Evolutionary conservation across 1,140 invertebrate species (phyloP).

Genomic region (Trypoxylus dichotomus): DNA sequence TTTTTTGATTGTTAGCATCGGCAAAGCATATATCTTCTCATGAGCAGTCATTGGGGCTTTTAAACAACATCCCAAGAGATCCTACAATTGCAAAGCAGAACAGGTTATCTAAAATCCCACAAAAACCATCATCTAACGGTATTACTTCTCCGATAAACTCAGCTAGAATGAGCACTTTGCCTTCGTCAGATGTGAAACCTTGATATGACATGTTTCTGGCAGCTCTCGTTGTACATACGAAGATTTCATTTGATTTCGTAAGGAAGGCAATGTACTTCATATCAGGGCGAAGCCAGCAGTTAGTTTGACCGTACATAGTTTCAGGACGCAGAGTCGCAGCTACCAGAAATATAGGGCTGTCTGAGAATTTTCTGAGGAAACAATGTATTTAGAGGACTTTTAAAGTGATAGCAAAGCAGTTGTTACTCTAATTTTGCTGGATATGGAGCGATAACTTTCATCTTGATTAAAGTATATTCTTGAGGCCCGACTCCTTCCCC

Average conservation of each 20-base stretch:
- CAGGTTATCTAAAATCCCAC: background rate
- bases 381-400: background rate
- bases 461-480: background rate
- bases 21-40: constrained; percentile 87
- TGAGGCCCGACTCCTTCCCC: constrained; percentile 84
- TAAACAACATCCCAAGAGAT: constrained; percentile 78
- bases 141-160: constrained; percentile 73
- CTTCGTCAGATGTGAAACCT: constrained; percentile 82
- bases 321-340: constrained; percentile 98
- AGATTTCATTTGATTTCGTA: constrained; percentile 73
- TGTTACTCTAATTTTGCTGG: constrained; percentile 72
- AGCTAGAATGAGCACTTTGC: constrained; percentile 71
- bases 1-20: constrained; percentile 98
- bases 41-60: constrained; percentile 83
- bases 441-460: constrained; percentile 51
- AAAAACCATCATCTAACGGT: background rate
- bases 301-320: constrained; percentile 99
- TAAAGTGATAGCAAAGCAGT: constrained; percentile 30
- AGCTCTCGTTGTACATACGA: constrained; percentile 83
- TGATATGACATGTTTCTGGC: constrained; percentile 97
- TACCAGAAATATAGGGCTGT: constrained; percentile 79
- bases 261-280: constrained; percentile 90
- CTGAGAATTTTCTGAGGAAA: constrained; percentile 46
- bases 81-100: constrained; percentile 50
- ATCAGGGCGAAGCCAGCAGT: constrained; percentile 97